Conservation (phyloP, 2,113 vertebrate genomes). For the Chrysochloris asiatica region DNA sequence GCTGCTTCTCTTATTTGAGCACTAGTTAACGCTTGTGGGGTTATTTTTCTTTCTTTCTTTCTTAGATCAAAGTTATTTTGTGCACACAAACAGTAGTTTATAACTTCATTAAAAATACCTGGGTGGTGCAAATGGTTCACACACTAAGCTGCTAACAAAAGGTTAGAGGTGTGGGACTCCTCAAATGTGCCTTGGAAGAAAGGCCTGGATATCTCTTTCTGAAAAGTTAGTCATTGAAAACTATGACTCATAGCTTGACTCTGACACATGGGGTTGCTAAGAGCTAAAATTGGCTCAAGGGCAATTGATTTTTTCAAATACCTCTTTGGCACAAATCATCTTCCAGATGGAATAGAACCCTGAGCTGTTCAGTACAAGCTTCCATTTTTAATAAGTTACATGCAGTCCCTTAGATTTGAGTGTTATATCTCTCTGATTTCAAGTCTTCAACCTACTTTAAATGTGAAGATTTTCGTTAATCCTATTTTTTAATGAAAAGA, state of each 20-base stretch:
- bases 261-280: no score
- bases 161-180: no score
- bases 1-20: conserved; percentile 15
- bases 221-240: no score
- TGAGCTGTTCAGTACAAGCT: background rate
- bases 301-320: background rate
- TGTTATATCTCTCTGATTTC: background rate
- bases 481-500: conserved; percentile 51
- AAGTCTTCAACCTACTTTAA: conserved; percentile 19
- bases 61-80: conserved; percentile 5
- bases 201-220: no score
- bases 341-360: conserved; percentile 11
- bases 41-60: background rate
- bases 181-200: no score
- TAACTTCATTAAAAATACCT: background rate
- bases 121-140: no score
- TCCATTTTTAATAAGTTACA: background rate
- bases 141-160: no score
- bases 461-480: conserved; percentile 37
- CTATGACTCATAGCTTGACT: no score
- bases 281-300: no score
- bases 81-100: background rate
- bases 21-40: background rate
- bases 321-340: background rate
- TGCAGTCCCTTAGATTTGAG: background rate